Evolutionary conservation across 2,797 vertebrate genomes (phyloP), one percentile per base, ranked within the genome.

Genomic region (Helostoma temminkii): DNA sequence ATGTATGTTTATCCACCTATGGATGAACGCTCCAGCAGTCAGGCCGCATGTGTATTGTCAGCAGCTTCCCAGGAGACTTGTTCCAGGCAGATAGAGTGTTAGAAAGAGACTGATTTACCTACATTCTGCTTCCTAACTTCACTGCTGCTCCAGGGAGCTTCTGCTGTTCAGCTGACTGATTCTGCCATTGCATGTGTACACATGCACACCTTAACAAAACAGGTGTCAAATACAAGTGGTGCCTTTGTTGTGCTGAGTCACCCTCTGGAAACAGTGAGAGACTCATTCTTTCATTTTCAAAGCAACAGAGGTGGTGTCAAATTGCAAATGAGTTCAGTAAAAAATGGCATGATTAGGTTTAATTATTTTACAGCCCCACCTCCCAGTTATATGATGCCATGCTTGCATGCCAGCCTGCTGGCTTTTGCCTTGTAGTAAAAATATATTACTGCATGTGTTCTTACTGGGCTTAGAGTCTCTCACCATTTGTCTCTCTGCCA

Each of bases 61-160:
- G 72, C 74, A 45, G 30, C 16, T 8, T 89, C 89, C 86, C 88
- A 53, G 66, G 66, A 78, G 89, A 73, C 74, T 52, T 34, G 75
- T 79, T 82, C 66, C 76, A 71, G 79, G 76, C 81, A 83, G 78
- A 66, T 55, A 3, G 37, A 56, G 72, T 82, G 80, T 87, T 88
- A 54, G 83, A 82, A 88, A 88, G 78, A 59, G 82, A 80, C 85
- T 90, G 88, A 89, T 91, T 90, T 90, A 86, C 82, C 81, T 85
- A 64, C 82, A 79, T 80, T 78, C 74, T 76, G 74, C 82, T 66
- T 59, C 80, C 56, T 74, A 74, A 83, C 75, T 74, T 79, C 63
- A 66, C 55, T 16, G 9, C 78, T 83, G 78, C 84, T 86, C 78
- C 66, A 25, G 80, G 69, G 76, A 79, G 71, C 68, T 57, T 22